Evolutionary conservation across 1,140 invertebrate species (phyloP), one percentile per base, ranked within the genome.

Genomic region (Chironomus striatipennis): DNA sequence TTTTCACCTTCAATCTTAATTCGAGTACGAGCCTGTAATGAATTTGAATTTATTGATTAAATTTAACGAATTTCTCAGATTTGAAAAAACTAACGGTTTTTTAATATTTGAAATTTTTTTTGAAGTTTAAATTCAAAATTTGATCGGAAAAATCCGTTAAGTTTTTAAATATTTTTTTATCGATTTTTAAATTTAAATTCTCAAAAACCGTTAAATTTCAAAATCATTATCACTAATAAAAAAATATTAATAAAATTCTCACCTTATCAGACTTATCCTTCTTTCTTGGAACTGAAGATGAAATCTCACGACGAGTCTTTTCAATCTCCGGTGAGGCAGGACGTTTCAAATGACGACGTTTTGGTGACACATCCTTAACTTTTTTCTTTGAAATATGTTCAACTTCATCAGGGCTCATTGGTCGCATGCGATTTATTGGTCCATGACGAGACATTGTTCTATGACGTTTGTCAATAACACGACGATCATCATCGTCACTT

Each of bases 1-100:
- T 82, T 82, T 74, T 82, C 81, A 76, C 81, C 81, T 77, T 82
- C 81, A 70, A 82, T 81, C 79, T 83, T 81, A 6, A 83, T 81
- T 70, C 81, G 81, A 73, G 82, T 76, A 9, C 82, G 77, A 57
- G 81, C 67, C 83, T 83, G 47, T 43, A 74, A n/a, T n/a, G n/a
- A n/a, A n/a, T n/a, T n/a, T n/a, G n/a, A n/a, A n/a, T n/a, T n/a
- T n/a, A n/a, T n/a, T n/a, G n/a, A n/a, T n/a, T n/a, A n/a, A n/a
- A n/a, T n/a, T n/a, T n/a, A n/a, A n/a, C n/a, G n/a, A n/a, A n/a
- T n/a, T n/a, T n/a, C n/a, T n/a, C n/a, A n/a, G n/a, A n/a, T n/a
- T n/a, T n/a, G n/a, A n/a, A n/a, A n/a, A n/a, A n/a, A n/a, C n/a
- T n/a, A n/a, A n/a, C n/a, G n/a, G n/a, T n/a, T n/a, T n/a, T n/a